A percentile compares a stretch with the other conserved stretches of the same genome.
phyloP scores from a whole-genome alignment of 2,888 invertebrate genomes.

The Eilema sororculum region DNA sequence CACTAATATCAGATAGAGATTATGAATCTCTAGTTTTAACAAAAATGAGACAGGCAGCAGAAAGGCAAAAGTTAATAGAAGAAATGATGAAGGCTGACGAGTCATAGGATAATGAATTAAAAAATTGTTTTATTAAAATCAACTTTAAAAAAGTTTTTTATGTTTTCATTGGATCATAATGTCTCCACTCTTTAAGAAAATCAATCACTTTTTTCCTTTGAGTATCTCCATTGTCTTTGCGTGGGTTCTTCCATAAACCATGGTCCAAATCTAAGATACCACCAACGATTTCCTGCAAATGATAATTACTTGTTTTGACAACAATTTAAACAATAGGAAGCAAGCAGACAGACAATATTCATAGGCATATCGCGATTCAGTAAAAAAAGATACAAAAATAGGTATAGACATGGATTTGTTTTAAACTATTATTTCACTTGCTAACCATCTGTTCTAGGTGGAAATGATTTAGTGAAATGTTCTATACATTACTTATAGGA shows the following conservation, averaged over 20 bases:
- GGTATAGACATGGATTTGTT: no score
- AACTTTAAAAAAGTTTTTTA: conserved; percentile 23
- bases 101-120: conserved; percentile 22
- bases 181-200: conserved; percentile 91
- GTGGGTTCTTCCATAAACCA: conserved; percentile 94
- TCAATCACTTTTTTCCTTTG: conserved; percentile 92
- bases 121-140: background rate
- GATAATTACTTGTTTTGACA: conserved; percentile 16
- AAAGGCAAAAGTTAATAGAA: conserved; percentile 91
- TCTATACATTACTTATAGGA: no score
- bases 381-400: no score
- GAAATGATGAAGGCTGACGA: conserved; percentile 89
- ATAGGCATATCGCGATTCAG: no score
- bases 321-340: no score
- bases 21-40: conserved; percentile 94
- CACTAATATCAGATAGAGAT: conserved; percentile 89
- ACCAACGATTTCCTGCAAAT: conserved; percentile 94
- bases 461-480: no score
- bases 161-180: conserved; percentile 85
- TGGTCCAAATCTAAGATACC: conserved; percentile 97
- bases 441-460: no score
- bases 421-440: no score
- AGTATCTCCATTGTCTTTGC: conserved; percentile 90
- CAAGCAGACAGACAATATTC: no score
- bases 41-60: conserved; percentile 94